A percentile compares a stretch with the other conserved stretches of the same genome.
phyloP scores from a whole-genome alignment of 2,888 invertebrate genomes.

The Ecliptopera silaceata region DNA sequence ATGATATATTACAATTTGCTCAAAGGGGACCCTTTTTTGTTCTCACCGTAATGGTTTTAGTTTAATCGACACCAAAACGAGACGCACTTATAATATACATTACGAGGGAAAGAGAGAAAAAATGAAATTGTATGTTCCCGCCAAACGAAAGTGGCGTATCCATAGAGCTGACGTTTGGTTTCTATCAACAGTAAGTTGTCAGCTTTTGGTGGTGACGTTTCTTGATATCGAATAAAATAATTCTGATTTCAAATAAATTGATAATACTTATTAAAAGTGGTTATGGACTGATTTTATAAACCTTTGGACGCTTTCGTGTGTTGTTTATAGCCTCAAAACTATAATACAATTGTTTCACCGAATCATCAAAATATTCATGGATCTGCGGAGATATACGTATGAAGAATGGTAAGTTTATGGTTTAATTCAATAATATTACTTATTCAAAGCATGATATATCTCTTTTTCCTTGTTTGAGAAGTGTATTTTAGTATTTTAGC shows the following conservation, averaged over 20 bases:
- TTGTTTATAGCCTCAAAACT: constrained; percentile 1
- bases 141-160: constrained; percentile 72
- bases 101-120: constrained; percentile 49
- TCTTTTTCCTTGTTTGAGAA: background rate
- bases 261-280: background rate
- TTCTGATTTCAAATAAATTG: background rate
- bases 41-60: constrained; percentile 79
- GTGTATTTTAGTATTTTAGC: background rate
- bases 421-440: background rate
- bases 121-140: constrained; percentile 70
- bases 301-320: background rate
- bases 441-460: background rate
- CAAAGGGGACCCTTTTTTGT: constrained; percentile 83
- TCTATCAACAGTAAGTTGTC: constrained; percentile 75
- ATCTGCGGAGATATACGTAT: background rate
- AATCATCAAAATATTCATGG: constrained; percentile 2
- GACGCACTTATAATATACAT: constrained; percentile 37
- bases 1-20: constrained; percentile 82
- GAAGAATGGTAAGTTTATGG: constrained; percentile 12
- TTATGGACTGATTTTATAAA: background rate
- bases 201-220: constrained; percentile 56
- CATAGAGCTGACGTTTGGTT: constrained; percentile 66
- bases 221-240: constrained; percentile 25
- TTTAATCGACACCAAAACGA: constrained; percentile 70
- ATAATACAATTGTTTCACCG: background rate